Percentiles rank a stretch among this genome's conserved stretches.
Evolutionary conservation across 2,797 vertebrate species (phyloP).

Genomic region (Bufotes viridis): DNA sequence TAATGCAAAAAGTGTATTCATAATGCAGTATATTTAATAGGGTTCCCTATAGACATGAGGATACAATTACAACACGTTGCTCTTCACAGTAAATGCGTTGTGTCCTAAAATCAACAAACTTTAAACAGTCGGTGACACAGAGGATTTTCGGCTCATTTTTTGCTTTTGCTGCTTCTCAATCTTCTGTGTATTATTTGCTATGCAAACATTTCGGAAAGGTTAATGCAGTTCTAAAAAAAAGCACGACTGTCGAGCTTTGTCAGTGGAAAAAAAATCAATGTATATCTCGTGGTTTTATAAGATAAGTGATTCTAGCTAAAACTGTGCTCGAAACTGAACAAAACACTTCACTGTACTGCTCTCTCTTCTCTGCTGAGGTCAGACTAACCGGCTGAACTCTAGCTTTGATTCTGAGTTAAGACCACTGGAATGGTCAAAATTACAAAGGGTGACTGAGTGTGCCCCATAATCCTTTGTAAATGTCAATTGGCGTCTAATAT

Average conservation of each 20-base stretch:
- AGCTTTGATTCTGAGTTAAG: slow-evolving; percentile 86
- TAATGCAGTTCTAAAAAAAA: slow-evolving; percentile 11
- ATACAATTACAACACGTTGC: neutral
- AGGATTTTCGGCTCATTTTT: neutral
- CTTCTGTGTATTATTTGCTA: neutral
- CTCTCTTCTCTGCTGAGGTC: slow-evolving; percentile 22
- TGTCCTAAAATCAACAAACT: neutral
- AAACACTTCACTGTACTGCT: neutral
- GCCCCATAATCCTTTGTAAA: slow-evolving; percentile 84
- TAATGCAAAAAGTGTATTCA: no score
- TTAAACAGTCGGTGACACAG: neutral
- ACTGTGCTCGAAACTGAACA: slow-evolving; percentile 11
- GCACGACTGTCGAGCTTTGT: neutral
- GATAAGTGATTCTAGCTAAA: neutral
- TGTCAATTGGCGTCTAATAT: slow-evolving; percentile 80
- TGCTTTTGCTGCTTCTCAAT: slow-evolving; percentile 61
- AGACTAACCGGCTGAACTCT: slow-evolving; percentile 71
- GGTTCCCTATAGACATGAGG: no score
- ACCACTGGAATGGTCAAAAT: slow-evolving; percentile 81
- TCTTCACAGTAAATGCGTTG: no score
- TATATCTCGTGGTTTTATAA: slow-evolving; percentile 25
- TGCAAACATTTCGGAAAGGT: slow-evolving; percentile 22
- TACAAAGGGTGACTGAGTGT: slow-evolving; percentile 74
- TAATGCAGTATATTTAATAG: no score
- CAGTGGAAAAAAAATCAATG: slow-evolving; percentile 7